Base-by-base conservation (phyloP, 2,113 vertebrate genomes). In the Spermophilus dauricus region DNA sequence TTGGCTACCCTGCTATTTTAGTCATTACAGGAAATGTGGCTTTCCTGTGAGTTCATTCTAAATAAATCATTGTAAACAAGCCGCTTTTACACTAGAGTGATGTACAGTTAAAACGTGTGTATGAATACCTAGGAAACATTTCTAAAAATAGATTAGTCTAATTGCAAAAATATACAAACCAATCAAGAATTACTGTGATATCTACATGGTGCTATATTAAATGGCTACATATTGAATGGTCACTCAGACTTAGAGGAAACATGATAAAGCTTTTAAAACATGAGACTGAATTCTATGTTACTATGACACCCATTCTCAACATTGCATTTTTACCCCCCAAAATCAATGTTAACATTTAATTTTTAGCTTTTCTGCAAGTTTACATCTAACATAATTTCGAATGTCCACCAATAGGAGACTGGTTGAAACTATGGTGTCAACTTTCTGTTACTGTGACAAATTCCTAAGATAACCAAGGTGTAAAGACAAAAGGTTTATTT, bases 1-100 rank as follows among this genome's bases (percentile, higher is more conserved):
- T 17, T 81, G 89, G 85, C 61, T 32, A 92, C 56, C 34, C 78
- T 28, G 7, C 48, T 84, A 45, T 83, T 96, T 89, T 94, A 91
- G 73, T 70, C 65, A 67, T n/a, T 63, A 93, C 90, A 98, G 93
- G 77, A 98, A 98, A 97, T 42, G 63, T 20, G 92, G 87, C 65
- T 96, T 98, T 98, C 97, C 97, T 96, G 76, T 87, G 95, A 94
- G 63, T 28, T 89, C 14, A 22, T 61, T 61, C n/a, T 58, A 89
- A 77, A 48, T n/a, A 3, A 16, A 17, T 18, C 7, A 85, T 1
- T 34, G 10, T 13, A 39, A 82, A 77, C 65, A 87, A 84, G 53
- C 5, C 83, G 30, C 26, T 95, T 73, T 95, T 76, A 67, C 56
- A 42, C 11, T 69, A 37, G 16, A 82, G 34, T 39, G 26, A 91